A percentile compares a stretch with the other conserved stretches of the same genome.
These are phyloP conservation scores for Xenops minutus DNA, from an alignment of 2,797 vertebrate genomes.

Conservation along the genomic window DNA sequence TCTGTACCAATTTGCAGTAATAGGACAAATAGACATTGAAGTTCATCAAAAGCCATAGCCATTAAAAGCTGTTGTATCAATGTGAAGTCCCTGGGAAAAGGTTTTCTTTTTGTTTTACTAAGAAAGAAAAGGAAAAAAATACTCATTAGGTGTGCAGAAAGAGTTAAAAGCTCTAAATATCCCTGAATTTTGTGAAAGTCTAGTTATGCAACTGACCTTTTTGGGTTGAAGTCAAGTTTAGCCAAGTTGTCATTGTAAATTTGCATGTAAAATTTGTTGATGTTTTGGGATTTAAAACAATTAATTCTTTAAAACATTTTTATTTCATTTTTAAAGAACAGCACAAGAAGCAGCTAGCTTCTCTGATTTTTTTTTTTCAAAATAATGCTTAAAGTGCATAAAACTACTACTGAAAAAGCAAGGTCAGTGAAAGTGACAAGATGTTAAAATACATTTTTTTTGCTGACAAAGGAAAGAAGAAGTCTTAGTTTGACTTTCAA, in stretches of 20 bases:
- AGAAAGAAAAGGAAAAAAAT: neutral
- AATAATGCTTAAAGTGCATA: neutral
- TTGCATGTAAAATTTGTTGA: neutral
- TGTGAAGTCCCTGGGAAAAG: neutral
- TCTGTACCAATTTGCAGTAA: neutral
- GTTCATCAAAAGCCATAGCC: neutral
- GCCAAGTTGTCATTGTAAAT: neutral
- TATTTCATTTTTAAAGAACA: constrained; percentile 22
- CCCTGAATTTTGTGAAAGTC: neutral
- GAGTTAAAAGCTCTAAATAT: neutral
- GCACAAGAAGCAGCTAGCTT: neutral
- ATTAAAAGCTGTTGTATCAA: neutral
- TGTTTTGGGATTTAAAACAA: neutral
- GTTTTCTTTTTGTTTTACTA: neutral
- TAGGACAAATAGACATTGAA: neutral
- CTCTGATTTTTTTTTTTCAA: neutral
- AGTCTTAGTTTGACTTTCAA: neutral
- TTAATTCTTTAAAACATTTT: constrained; percentile 18
- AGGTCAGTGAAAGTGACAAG: neutral
- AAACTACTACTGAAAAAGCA: neutral
- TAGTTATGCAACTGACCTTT: constrained; percentile 31
- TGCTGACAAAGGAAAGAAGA: neutral
- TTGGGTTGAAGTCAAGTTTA: neutral
- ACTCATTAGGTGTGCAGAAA: neutral
- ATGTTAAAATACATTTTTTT: neutral